Evolutionary conservation across 2,113 vertebrate genomes (phyloP).

Genomic region (Empidonax traillii): DNA sequence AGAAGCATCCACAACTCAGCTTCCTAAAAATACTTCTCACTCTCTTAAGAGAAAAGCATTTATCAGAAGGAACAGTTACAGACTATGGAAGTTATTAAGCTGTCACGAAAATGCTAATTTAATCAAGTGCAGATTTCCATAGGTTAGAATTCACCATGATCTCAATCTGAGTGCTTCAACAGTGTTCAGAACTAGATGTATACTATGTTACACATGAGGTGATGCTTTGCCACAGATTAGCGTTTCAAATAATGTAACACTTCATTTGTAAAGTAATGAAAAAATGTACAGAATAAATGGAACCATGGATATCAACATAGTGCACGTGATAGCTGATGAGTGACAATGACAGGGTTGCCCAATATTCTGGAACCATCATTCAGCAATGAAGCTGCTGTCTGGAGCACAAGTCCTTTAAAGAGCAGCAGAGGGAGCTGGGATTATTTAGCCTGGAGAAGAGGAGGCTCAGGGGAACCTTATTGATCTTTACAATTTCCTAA

Average conservation of each 20-base stretch:
- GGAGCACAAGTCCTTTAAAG: not conserved
- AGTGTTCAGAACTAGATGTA: not conserved
- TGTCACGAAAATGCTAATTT: constrained; percentile 54
- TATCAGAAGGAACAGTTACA: constrained; percentile 7
- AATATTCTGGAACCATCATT: not conserved
- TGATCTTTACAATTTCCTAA: not conserved
- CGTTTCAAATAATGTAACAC: not conserved
- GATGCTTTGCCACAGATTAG: not conserved
- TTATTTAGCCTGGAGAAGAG: not conserved
- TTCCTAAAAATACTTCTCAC: not conserved
- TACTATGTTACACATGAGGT: not conserved
- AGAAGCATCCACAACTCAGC: not conserved
- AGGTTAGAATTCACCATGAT: not conserved
- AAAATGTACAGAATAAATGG: not conserved
- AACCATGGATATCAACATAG: not conserved
- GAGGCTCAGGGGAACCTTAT: not conserved
- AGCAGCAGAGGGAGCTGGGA: not conserved
- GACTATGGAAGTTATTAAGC: not conserved
- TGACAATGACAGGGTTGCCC: not conserved
- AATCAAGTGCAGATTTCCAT: constrained; percentile 15
- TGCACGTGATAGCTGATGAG: not conserved
- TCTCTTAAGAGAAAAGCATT: not conserved
- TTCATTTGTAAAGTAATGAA: not conserved
- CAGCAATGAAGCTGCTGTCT: not conserved
- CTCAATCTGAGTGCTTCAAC: not conserved